Evolutionary conservation across 2,797 vertebrate genomes (phyloP), one percentile per base, ranked within the genome.

Genomic region (Chelonia mydas): DNA sequence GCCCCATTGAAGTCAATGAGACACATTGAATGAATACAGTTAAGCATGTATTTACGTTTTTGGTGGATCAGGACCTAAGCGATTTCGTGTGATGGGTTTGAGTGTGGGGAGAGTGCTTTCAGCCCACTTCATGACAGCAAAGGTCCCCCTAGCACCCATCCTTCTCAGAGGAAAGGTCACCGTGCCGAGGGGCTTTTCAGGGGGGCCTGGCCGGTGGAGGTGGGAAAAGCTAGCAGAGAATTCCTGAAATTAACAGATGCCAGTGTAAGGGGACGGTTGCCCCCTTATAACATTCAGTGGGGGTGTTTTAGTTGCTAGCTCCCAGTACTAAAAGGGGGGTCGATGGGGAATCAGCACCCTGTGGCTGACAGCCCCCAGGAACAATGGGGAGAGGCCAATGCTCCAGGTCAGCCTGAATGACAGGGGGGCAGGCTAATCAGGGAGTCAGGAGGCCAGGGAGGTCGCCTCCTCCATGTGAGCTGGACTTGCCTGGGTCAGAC

Each of bases 131-230:
- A 25, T 81, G 53, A 27, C 7, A 2, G 31, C 3, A 83, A 89
- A 84, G 41, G 23, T 1, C 65, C 37, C 17, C n/a, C 82, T 41
- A 1, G 19, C 3, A 79, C 84, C 4, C 2, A 17, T 87, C 79
- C 85, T 5, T n/a, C 81, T 72, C 33, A 31, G 0, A 49, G n/a
- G 8, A 68, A 37, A 68, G 65, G 17, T 77, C 31, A 61, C 81
- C 25, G 47, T 11, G 23, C 83, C 11, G n/a, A 2, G 19, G 11
- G 79, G 19, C 1, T 84, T 94, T 89, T 8, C 61, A 3, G 0
- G 33, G n/a, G 41, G 12, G 2, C 1, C 0, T 72, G 7, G 8
- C 3, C 33, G 10, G n/a, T 76, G 3, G 53, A 65, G 31, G 4
- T 80, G 28, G n/a, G 9, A 86, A 86, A 88, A 61, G 15, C 4